These are phyloP conservation scores for Pterocles gutturalis DNA, from an alignment of 2,113 vertebrate species.

Conservation along the genomic window DNA sequence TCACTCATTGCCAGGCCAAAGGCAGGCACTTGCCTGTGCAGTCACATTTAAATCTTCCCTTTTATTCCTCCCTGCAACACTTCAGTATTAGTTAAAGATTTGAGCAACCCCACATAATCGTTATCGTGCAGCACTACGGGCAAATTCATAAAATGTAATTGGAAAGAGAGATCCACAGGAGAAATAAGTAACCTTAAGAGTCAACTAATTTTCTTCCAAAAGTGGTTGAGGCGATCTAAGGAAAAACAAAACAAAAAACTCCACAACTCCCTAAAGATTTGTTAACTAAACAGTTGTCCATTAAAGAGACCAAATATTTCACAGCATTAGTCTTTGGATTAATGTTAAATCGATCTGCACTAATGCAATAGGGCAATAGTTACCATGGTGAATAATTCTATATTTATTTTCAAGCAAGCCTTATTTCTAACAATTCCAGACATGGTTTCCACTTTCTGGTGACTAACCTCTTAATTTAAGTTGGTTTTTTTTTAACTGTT, in stretches of 20 bases:
- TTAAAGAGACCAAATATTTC: conserved; percentile 56
- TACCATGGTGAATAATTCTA: conserved; percentile 60
- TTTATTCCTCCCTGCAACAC: neutral
- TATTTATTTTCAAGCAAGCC: conserved; percentile 67
- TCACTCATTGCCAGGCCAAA: neutral
- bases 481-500: conserved; percentile 4
- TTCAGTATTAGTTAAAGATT: neutral
- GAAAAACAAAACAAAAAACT: neutral
- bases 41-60: neutral
- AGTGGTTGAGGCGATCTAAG: neutral
- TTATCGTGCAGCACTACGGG: neutral
- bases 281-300: conserved; percentile 43
- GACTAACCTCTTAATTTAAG: conserved; percentile 7
- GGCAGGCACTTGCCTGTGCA: neutral
- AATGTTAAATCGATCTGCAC: conserved; percentile 25
- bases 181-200: neutral
- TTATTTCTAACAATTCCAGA: conserved; percentile 59
- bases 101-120: neutral
- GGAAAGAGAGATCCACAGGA: neutral
- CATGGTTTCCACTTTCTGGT: conserved; percentile 53
- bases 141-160: neutral
- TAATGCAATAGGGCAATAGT: conserved; percentile 38
- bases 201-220: neutral
- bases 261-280: conserved; percentile 14
- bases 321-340: conserved; percentile 50